Evolutionary conservation across 2,888 invertebrate genomes (phyloP).

Genomic region (Dasysyrphus tricinctus): DNA sequence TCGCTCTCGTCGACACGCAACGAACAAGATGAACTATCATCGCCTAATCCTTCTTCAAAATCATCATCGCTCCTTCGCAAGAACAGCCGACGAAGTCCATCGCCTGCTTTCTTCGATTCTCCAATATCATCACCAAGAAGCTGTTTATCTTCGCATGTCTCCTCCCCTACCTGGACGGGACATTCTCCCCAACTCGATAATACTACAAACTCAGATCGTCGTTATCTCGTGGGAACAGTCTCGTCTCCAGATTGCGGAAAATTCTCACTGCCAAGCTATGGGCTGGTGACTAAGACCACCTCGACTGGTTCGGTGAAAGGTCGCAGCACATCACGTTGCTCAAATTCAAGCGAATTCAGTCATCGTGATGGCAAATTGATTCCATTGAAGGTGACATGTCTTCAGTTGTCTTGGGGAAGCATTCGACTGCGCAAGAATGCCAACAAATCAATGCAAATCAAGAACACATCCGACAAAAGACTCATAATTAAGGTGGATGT

Average conservation of each 20-base stretch:
- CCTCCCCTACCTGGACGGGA: constrained; percentile 69
- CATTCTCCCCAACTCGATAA: constrained; percentile 80
- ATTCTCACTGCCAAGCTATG: constrained; percentile 75
- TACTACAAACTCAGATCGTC: constrained; percentile 79
- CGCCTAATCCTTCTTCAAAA: constrained; percentile 78
- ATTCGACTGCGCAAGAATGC: constrained; percentile 85
- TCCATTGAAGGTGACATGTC: constrained; percentile 85
- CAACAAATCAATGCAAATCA: constrained; percentile 84
- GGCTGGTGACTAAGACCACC: constrained; percentile 49
- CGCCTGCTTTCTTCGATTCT: constrained; percentile 69
- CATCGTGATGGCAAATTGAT: constrained; percentile 81
- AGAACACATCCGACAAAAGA: constrained; percentile 85
- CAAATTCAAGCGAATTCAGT: constrained; percentile 82
- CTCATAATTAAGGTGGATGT: constrained; percentile 85
- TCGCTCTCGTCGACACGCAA: constrained; percentile 80
- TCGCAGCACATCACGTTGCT: constrained; percentile 81
- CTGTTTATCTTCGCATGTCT: constrained; percentile 62
- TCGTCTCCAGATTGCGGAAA: constrained; percentile 74
- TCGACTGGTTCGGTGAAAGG: constrained; percentile 68
- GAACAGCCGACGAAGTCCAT: constrained; percentile 33
- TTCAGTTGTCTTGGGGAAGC: constrained; percentile 86
- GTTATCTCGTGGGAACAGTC: constrained; percentile 76
- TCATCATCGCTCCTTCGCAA: constrained; percentile 8
- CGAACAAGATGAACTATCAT: constrained; percentile 77
- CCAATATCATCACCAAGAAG: constrained; percentile 80